Percentiles rank a stretch among this genome's conserved stretches.
Evolutionary conservation across 2,113 vertebrate genomes (phyloP).

Genomic region (Otocyon megalotis): DNA sequence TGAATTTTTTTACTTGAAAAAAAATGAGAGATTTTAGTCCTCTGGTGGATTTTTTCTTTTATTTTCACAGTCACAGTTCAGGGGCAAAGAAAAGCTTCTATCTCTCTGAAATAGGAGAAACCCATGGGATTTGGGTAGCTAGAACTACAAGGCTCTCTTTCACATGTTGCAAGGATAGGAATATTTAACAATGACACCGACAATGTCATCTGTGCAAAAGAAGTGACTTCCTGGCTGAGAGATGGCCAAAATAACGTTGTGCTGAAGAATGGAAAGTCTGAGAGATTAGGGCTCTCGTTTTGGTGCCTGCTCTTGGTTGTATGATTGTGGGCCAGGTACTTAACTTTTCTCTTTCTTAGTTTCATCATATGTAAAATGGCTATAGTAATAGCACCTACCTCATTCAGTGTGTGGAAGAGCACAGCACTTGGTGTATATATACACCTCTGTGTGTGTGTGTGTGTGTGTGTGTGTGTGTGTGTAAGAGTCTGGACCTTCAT

Average conservation of each 20-base stretch:
- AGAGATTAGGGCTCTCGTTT: not conserved
- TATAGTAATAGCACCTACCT: not conserved
- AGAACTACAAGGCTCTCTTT: conserved; percentile 29
- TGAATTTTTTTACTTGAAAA: conserved; percentile 56
- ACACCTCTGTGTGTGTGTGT: rapidly evolving
- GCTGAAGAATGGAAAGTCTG: not conserved
- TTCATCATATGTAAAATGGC: not conserved
- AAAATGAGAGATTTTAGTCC: conserved; percentile 57
- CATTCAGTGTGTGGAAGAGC: not conserved
- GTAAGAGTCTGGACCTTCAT: not conserved
- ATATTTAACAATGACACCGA: not conserved
- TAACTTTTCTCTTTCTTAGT: not conserved
- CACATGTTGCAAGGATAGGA: not conserved
- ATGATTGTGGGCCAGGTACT: not conserved
- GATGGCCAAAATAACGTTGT: not conserved
- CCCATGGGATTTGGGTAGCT: conserved; percentile 21
- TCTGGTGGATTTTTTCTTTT: conserved; percentile 13
- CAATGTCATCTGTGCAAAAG: not conserved
- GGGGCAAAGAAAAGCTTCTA: conserved; percentile 37
- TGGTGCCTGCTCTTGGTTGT: not conserved
- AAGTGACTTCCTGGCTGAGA: not conserved
- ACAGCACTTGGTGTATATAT: not conserved
- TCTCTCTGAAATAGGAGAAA: conserved; percentile 47
- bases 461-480: not conserved
- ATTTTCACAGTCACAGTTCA: conserved; percentile 51